phyloP scores from a whole-genome alignment of 1,140 invertebrate genomes.

The Paralvinella palmiformis region DNA sequence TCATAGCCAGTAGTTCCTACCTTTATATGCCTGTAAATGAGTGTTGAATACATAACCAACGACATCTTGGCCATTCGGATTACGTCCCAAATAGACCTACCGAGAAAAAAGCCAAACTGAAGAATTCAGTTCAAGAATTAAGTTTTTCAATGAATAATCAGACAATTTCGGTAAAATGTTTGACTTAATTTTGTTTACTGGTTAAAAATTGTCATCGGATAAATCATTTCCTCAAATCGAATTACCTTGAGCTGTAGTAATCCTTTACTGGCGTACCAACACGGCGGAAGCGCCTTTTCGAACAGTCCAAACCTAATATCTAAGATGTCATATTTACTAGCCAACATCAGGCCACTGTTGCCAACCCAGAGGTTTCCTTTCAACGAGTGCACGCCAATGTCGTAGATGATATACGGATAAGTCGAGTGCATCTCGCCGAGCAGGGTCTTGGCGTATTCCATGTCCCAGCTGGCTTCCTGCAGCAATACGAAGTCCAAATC shows the following conservation, averaged over 20 bases:
- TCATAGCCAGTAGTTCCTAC: conserved; percentile 28
- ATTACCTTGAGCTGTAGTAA: conserved; percentile 46
- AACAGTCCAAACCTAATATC: conserved; percentile 41
- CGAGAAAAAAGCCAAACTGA: conserved; percentile 9
- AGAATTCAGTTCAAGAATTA: background rate
- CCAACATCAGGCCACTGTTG: conserved; percentile 48
- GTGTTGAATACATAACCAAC: conserved; percentile 46
- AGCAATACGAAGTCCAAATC: conserved; percentile 27
- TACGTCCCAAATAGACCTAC: conserved; percentile 25
- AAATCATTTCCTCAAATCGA: conserved; percentile 1
- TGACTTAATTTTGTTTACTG: background rate
- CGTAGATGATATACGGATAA: conserved; percentile 30
- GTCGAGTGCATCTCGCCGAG: conserved; percentile 20
- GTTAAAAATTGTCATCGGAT: background rate
- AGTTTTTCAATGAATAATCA: background rate
- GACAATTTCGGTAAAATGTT: background rate
- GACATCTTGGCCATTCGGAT: conserved; percentile 16
- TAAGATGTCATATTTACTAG: conserved; percentile 43
- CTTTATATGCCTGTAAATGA: conserved; percentile 48
- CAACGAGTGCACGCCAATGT: conserved; percentile 25
- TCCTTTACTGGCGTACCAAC: conserved; percentile 36
- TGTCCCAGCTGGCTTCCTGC: conserved; percentile 30
- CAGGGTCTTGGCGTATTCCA: conserved; percentile 20
- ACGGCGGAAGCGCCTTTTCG: conserved; percentile 27
- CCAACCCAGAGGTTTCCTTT: conserved; percentile 24